Conservation (phyloP, 2,113 vertebrate species). For the Hyla sarda region DNA sequence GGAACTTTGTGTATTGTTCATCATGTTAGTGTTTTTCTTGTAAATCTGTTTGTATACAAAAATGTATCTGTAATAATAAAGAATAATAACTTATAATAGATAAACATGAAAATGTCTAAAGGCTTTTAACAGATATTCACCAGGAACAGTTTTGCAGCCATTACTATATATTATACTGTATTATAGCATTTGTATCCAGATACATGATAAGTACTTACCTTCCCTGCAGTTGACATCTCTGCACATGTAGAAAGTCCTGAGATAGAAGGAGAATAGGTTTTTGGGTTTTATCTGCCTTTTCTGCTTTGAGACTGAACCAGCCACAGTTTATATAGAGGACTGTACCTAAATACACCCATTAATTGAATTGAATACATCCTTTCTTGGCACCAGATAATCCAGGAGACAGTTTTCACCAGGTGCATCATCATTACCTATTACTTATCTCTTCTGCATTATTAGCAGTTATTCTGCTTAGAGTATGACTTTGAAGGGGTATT, state of each 20-base stretch:
- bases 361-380: background rate
- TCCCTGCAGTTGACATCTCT: conserved; percentile 36
- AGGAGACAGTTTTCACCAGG: background rate
- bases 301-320: background rate
- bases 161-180: background rate
- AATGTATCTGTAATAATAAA: too few species aligned
- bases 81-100: background rate
- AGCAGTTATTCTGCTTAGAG: background rate
- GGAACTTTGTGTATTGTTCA: background rate
- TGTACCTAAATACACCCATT: conserved; percentile 22
- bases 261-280: background rate
- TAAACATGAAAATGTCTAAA: background rate
- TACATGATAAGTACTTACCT: background rate
- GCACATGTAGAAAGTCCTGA: background rate
- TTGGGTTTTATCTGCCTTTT: background rate
- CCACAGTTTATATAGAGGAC: conserved; percentile 15
- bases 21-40: background rate
- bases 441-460: background rate
- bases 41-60: background rate
- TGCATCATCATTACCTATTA: background rate
- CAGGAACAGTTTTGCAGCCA: background rate
- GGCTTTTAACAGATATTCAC: background rate
- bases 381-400: background rate
- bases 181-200: background rate
- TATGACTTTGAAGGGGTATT: too few species aligned